Base-by-base conservation (phyloP, 2,888 invertebrate genomes). In the Sphinx pinastri region DNA sequence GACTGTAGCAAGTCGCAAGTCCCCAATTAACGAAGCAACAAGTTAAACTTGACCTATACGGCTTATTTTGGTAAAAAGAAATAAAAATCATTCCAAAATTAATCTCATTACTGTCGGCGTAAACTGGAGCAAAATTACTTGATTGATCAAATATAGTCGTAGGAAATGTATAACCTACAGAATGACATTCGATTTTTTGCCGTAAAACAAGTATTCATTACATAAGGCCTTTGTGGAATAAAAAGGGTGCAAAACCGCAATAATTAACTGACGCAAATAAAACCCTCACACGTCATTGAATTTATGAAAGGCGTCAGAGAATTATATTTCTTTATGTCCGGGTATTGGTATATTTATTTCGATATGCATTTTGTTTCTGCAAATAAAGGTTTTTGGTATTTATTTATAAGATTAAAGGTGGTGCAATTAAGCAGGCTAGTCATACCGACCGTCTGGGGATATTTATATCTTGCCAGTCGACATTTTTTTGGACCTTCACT, bases 61-160 rank as follows among this genome's bases (percentile, higher is more conserved):
- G 19, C 38, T 8, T 38, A 38, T 25, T 57, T 57, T 57, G 57
- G 57, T 4, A 12, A 25, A 57, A 12, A 25, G 25, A 57, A 57
- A 10, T 6, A 25, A 12, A 25, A 57, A 10, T 6, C 11, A 12
- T 57, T 57, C 13, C 25, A 13, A 57, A 13, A 11, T 25, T 25
- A 25, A 12, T 25, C 19, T 25, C 16, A 12, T 60, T 16, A 60
- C 60, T 47, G 60, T 11, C 47, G 19, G 47, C 4, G 16, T 47
- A 47, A 63, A 47, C 7, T 47, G 60, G 47, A 63, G 13, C 60
- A 57, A 57, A 57, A 13, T 57, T 12, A 57, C 57, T 12, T 25
- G 57, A 25, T 2, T 13, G 1, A 55, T 19, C 13, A 57, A 57
- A 57, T 25, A 57, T 57, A 31, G 38, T 11, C 2, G 1, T 11